Base-by-base conservation (phyloP, 1,140 invertebrate species). In the Zaprionus kolodkinae region DNA sequence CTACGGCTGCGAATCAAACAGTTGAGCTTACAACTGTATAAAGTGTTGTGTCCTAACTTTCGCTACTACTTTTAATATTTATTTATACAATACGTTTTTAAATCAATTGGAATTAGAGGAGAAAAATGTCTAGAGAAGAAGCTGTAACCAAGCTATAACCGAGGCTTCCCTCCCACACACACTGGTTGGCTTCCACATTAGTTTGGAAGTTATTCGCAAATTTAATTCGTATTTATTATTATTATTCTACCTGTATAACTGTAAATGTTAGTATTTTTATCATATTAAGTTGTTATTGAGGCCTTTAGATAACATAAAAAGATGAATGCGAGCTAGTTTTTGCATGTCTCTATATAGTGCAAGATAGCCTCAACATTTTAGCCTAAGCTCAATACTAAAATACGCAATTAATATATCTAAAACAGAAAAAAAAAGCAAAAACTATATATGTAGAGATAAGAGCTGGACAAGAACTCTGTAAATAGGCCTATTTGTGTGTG, bases 251-350 rank as follows among this genome's bases (percentile, higher is more conserved):
- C 76, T 52, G 33, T 59, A 60, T 60, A 79, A 45, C 40, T 45
- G 6, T 84, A 81, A 89, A 85, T 89, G 85, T 88, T 88, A 88
- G 85, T 85, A 87, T 87, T 87, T 72, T 81, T 85, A 88, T 71
- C 63, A 68, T 64, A 66, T 75, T 84, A 88, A 84, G 82, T 89
- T 88, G 85, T 88, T 88, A 81, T 85, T 85, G 85, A 85, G 85
- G 85, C 81, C 81, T 85, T 76, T 79, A 80, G 73, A 68, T 75
- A 71, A 79, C 77, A 30, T 61, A 56, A 75, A 40, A 48, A 74
- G 43, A 43, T n/a, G 12, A 48, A 67, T 59, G 50, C 74, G 62
- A 57, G 38, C 52, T 59, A 57, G 21, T 30, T 57, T 59, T 33
- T 59, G 43, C 59, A 63, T 50, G 17, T 50, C 9, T 15, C 7